Conservation (phyloP, 2,797 vertebrate genomes). For the Cheirogaleus major region DNA sequence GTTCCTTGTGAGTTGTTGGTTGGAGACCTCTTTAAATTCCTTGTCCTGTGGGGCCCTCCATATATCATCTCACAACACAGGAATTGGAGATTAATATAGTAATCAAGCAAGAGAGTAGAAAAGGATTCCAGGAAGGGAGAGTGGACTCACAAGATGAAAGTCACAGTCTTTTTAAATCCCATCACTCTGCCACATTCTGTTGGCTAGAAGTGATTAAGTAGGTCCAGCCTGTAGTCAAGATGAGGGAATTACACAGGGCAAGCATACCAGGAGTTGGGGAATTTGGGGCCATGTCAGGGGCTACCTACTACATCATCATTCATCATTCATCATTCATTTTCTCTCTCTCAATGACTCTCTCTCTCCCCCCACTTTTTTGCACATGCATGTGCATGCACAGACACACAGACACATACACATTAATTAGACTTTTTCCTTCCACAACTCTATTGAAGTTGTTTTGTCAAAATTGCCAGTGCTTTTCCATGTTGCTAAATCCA, state of each 20-base stretch:
- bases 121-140: neutral
- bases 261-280: too few species aligned
- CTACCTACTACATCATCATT: neutral
- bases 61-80: neutral
- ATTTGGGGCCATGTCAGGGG: neutral
- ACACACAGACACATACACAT: neutral
- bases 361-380: too few species aligned
- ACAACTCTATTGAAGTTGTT: neutral
- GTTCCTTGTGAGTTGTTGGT: neutral
- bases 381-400: accelerated
- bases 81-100: neutral
- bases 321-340: neutral
- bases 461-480: neutral
- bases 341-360: neutral
- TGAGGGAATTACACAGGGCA: accelerated
- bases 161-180: neutral
- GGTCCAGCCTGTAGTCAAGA: neutral
- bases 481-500: neutral
- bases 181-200: neutral
- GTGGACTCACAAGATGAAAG: neutral
- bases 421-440: neutral
- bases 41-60: neutral
- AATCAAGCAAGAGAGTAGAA: neutral
- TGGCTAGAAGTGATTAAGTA: neutral
- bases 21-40: neutral